Conservation (phyloP, 1,140 invertebrate species). For the Lordiphosa stackelbergi region DNA sequence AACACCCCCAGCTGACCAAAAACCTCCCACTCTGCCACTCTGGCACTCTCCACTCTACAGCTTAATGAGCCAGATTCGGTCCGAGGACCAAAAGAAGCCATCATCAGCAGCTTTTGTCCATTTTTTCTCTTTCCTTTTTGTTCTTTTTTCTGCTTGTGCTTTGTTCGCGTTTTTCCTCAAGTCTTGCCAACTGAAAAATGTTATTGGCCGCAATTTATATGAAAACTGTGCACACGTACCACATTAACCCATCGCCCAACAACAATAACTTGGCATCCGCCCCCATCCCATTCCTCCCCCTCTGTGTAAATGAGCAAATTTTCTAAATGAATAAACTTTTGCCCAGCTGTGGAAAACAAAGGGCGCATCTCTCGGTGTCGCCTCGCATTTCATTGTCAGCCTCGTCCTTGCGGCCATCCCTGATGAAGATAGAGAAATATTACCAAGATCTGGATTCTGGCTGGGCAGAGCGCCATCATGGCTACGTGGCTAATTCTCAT, state of each 20-base stretch:
- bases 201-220: constrained; percentile 74
- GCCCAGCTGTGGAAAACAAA: constrained; percentile 41
- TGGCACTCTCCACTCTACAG: constrained; percentile 7
- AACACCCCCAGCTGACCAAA: constrained; percentile 53
- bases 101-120: constrained; percentile 73
- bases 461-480: constrained; percentile 44
- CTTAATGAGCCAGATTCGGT: constrained; percentile 67
- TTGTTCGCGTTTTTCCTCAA: constrained; percentile 65
- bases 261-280: constrained; percentile 65
- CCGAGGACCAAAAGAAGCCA: constrained; percentile 56
- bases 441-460: constrained; percentile 4
- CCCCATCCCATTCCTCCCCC: no score
- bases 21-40: constrained; percentile 4
- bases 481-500: constrained; percentile 65
- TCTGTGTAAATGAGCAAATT: constrained; percentile 64
- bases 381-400: constrained; percentile 41
- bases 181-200: constrained; percentile 70
- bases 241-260: constrained; percentile 42
- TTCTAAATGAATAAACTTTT: constrained; percentile 71
- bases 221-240: constrained; percentile 74
- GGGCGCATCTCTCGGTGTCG: constrained; percentile 23
- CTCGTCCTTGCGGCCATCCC: constrained; percentile 9
- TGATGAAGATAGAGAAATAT: constrained; percentile 19
- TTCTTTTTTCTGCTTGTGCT: constrained; percentile 53
- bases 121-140: constrained; percentile 44